Conservation (phyloP, 2,113 vertebrate genomes). For the Mesocricetus auratus region DNA sequence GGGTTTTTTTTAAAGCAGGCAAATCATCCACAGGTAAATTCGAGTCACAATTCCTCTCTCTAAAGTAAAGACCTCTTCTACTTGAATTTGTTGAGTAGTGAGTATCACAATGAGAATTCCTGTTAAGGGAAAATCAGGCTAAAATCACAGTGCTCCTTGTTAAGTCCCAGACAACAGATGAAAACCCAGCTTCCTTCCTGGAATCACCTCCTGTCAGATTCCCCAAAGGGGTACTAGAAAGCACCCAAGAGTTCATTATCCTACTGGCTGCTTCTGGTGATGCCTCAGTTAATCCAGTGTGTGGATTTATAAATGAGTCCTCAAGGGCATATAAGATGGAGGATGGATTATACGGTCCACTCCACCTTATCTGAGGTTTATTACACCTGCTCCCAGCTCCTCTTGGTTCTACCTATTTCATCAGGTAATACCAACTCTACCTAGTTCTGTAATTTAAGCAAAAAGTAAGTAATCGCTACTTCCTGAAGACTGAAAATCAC, state of each 20-base stretch:
- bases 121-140: slow-evolving; percentile 42
- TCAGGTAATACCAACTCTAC: background rate
- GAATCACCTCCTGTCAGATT: slow-evolving; percentile 24
- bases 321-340: background rate
- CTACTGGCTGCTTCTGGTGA: slow-evolving; percentile 7
- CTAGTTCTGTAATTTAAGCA: background rate
- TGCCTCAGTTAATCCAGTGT: slow-evolving; percentile 44
- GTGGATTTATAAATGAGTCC: slow-evolving; percentile 18
- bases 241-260: slow-evolving; percentile 46
- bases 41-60: slow-evolving; percentile 64
- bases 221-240: slow-evolving; percentile 43
- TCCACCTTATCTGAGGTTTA: background rate
- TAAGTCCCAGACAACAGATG: slow-evolving; percentile 28
- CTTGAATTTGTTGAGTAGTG: slow-evolving; percentile 36
- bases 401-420: background rate
- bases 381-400: background rate
- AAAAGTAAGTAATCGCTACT: background rate
- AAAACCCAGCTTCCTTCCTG: background rate
- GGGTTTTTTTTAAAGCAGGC: slow-evolving; percentile 1
- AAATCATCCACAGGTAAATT: background rate
- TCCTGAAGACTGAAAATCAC: slow-evolving; percentile 5
- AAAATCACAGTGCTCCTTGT: background rate
- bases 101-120: slow-evolving; percentile 49
- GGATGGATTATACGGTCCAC: background rate
- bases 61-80: slow-evolving; percentile 55